These are phyloP conservation scores for Polyergus mexicanus DNA, from an alignment of 1,140 invertebrate genomes.

Conservation along the genomic window DNA sequence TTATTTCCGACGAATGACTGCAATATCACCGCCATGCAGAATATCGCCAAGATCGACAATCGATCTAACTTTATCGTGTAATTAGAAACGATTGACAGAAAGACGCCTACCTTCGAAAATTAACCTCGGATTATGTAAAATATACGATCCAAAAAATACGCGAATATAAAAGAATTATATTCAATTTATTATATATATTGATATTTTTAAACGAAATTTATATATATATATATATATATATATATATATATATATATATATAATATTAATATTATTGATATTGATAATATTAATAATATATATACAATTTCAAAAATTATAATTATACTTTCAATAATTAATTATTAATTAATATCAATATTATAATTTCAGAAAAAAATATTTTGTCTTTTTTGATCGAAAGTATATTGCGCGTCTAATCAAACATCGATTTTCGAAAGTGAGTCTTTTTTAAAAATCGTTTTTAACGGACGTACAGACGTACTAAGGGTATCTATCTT, in stretches of 20 bases:
- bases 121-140: not conserved
- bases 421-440: not conserved
- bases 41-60: conserved; percentile 25
- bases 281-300: too few relatives aligned
- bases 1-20: conserved; percentile 33
- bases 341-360: not conserved
- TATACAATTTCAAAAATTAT: too few relatives aligned
- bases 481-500: not conserved
- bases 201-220: not conserved
- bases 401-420: not conserved
- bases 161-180: not conserved
- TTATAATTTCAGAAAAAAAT: not conserved
- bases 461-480: not conserved
- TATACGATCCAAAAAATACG: not conserved
- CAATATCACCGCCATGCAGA: not conserved
- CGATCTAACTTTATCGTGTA: not conserved
- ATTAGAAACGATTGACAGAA: not conserved
- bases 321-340: too few relatives aligned
- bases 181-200: conserved; percentile 20
- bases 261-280: too few relatives aligned
- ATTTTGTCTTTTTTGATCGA: not conserved
- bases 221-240: not conserved
- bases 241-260: not conserved
- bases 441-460: not conserved
- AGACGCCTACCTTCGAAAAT: not conserved